A percentile compares a stretch with the other conserved stretches of the same genome.
phyloP scores from a whole-genome alignment of 2,888 invertebrate species.

The Drosophila borborema region DNA sequence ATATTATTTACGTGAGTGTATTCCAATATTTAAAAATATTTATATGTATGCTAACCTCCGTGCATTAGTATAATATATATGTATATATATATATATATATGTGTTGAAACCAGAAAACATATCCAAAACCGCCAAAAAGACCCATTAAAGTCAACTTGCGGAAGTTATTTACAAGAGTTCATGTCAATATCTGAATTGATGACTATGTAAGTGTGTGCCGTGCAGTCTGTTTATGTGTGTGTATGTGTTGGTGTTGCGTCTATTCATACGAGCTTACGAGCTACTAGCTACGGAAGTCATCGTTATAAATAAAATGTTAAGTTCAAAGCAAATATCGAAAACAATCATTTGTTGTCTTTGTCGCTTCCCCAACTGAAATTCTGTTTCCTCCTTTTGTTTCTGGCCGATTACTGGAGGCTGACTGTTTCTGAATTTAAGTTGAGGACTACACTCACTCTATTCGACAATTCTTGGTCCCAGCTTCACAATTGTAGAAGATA shows the following conservation, averaged over 20 bases:
- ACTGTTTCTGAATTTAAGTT: background rate
- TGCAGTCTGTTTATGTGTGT: background rate
- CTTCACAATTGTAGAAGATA: too few relatives aligned
- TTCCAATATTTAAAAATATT: too few relatives aligned
- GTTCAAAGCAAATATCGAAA: slow-evolving; percentile 64
- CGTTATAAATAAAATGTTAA: slow-evolving; percentile 75
- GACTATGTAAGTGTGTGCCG: slow-evolving; percentile 25
- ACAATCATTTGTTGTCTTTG: slow-evolving; percentile 56
- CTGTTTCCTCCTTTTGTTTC: background rate
- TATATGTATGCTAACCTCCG: too few relatives aligned
- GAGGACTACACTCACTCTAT: background rate
- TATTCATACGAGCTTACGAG: slow-evolving; percentile 5
- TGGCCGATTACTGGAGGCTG: background rate
- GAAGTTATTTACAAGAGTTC: slow-evolving; percentile 67
- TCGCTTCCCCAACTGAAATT: slow-evolving; percentile 2
- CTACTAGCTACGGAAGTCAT: slow-evolving; percentile 66
- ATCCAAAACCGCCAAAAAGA: slow-evolving; percentile 32
- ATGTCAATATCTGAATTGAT: slow-evolving; percentile 62
- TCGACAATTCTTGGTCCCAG: background rate
- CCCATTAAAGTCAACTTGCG: slow-evolving; percentile 60
- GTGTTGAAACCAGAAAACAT: slow-evolving; percentile 20
- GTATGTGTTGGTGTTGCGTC: slow-evolving; percentile 36
- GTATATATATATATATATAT: background rate
- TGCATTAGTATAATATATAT: too few relatives aligned
- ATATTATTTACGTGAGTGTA: background rate